Evolutionary conservation across 2,797 vertebrate species (phyloP), one percentile per base, ranked within the genome.

Genomic region (Siniperca scherzeri): DNA sequence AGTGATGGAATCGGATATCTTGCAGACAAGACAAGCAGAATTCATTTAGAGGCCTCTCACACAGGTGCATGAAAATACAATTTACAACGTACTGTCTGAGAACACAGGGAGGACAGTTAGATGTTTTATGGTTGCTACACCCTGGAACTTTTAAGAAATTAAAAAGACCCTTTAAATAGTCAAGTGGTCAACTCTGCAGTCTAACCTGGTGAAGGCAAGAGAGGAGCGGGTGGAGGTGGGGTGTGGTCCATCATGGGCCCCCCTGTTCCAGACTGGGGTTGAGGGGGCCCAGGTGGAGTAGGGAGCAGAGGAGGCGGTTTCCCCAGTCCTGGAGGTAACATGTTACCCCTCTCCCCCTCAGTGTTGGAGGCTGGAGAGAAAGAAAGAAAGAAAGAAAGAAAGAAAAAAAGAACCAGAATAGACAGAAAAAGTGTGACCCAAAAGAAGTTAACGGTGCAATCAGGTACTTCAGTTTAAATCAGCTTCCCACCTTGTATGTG

Each of bases 301-400:
- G 92, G 95, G n/a, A 96, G 94, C 62, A 97, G 93, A 10, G 96
- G 94, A 19, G 94, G 96, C 0, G 88, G 94, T 84, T 96, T 96
- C 57, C 92, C 92, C 59, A 94, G 68, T 1, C 85, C 86, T 48
- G 91, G 88, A 25, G 93, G 93, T 21, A 94, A 67, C 81, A 92
- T 85, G 57, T 84, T 94, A 9, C 86, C 89, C 77, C 81, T 82
- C 59, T 81, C 86, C 25, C 16, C 91, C 64, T 93, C 89, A 13
- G 71, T 14, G 36, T 83, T 91, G 72, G 85, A 80, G 7, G 76
- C 90, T 95, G 82, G 22, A 22, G 74, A 68, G 19, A 70, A 7
- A 33, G 0, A 71, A 0, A 74, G 3, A 68, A 65, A 66, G 13
- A 56, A 5, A 1, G 25, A 22, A 42, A 42, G 10, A 48, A 38